phyloP scores from a whole-genome alignment of 2,888 invertebrate species.

The Alviniconcha strummeri region DNA sequence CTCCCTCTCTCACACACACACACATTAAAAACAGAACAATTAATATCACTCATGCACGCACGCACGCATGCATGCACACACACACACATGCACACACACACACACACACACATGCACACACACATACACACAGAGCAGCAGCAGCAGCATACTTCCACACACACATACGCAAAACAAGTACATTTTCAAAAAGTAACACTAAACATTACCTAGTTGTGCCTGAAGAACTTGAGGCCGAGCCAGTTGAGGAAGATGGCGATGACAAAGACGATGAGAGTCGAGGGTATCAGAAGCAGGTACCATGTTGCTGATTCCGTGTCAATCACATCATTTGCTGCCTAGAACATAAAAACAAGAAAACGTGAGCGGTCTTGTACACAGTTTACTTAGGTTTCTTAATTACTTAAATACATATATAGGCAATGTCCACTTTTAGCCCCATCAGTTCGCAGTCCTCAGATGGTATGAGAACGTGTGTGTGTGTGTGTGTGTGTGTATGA shows the following conservation, averaged over 20 bases:
- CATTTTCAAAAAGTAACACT: background rate
- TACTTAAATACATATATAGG: background rate
- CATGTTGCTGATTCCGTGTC: constrained; percentile 29
- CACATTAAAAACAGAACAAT: too few relatives aligned
- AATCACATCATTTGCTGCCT: constrained; percentile 13
- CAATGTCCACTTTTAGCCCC: too few relatives aligned
- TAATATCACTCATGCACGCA: too few relatives aligned
- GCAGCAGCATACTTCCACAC: background rate
- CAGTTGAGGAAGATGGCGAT: constrained; percentile 40
- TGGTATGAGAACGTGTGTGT: too few relatives aligned
- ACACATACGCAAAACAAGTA: background rate
- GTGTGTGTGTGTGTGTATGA: too few relatives aligned
- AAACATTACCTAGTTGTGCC: constrained; percentile 36
- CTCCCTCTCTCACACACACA: too few relatives aligned
- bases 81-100: too few relatives aligned
- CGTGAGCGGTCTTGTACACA: too few relatives aligned
- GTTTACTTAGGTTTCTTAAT: background rate
- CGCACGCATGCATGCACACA: too few relatives aligned
- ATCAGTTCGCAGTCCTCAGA: too few relatives aligned
- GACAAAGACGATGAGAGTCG: constrained; percentile 41
- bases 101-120: too few relatives aligned
- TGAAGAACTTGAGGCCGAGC: constrained; percentile 42
- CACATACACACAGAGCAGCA: background rate
- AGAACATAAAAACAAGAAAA: too few relatives aligned
- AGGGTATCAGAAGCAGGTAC: constrained; percentile 40